phyloP scores from a whole-genome alignment of 2,113 vertebrate species.

The Melanerpes aurifrons region DNA sequence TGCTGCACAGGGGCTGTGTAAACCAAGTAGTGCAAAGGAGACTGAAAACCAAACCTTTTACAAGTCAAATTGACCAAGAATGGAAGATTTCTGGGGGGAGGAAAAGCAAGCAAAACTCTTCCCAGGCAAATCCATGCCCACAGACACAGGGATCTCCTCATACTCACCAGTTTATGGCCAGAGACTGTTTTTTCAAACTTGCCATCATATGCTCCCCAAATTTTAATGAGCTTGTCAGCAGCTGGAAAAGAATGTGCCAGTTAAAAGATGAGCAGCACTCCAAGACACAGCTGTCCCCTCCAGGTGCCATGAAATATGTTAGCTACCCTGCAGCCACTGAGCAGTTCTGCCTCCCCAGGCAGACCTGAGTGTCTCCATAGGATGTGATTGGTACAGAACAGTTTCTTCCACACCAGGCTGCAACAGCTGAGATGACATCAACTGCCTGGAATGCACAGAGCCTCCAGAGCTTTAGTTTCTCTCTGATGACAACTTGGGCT shows the following conservation, averaged over 20 bases:
- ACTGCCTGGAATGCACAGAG: slow-evolving; percentile 56
- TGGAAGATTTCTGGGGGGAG: background rate
- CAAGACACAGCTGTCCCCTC: background rate
- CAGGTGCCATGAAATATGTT: background rate
- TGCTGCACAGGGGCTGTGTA: background rate
- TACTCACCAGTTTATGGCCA: slow-evolving; percentile 96
- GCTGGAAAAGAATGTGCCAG: slow-evolving; percentile 75
- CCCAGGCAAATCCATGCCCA: background rate
- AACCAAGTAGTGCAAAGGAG: background rate
- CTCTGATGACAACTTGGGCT: slow-evolving; percentile 27
- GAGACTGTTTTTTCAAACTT: slow-evolving; percentile 99
- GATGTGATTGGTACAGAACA: background rate
- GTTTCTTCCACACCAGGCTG: background rate
- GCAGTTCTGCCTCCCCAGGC: background rate
- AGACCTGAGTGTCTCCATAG: background rate
- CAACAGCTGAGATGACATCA: slow-evolving; percentile 58
- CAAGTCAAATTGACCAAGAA: background rate
- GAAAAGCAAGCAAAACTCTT: background rate
- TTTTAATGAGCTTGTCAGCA: slow-evolving; percentile 98
- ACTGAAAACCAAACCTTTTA: background rate
- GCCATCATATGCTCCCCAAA: slow-evolving; percentile 97
- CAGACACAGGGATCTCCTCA: background rate
- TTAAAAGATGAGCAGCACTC: background rate
- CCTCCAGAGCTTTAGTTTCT: slow-evolving; percentile 26
- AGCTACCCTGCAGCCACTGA: background rate